These are phyloP conservation scores for Vultur gryphus DNA, from an alignment of 2,797 vertebrate genomes.

Conservation along the genomic window DNA sequence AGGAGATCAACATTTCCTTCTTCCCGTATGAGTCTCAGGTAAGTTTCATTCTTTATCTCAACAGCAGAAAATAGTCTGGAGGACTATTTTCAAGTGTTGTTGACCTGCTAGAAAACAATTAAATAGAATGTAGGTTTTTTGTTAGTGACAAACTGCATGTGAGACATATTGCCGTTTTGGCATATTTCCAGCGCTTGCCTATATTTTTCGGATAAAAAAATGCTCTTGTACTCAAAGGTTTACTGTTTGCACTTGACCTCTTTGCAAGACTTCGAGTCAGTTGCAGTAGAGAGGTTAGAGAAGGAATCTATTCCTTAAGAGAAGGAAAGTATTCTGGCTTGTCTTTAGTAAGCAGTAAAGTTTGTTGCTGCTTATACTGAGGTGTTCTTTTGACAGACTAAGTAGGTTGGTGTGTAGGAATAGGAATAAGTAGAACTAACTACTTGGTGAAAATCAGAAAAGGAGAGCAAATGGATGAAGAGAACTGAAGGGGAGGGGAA, in stretches of 20 bases:
- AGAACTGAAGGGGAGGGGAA: not conserved
- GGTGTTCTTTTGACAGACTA: not conserved
- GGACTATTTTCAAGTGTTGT: not conserved
- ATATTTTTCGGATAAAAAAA: not conserved
- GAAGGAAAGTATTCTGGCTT: not conserved
- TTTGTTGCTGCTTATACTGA: not conserved
- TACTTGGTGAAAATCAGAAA: not conserved
- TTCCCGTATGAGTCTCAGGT: slow-evolving; percentile 92
- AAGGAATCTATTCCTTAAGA: not conserved
- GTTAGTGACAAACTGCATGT: not conserved
- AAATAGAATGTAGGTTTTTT: not conserved
- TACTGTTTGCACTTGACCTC: not conserved
- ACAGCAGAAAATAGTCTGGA: not conserved
- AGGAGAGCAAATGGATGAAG: not conserved
- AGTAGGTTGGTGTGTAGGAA: not conserved
- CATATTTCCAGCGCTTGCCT: not conserved
- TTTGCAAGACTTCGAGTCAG: not conserved
- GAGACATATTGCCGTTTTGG: not conserved
- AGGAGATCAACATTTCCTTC: slow-evolving; percentile 94
- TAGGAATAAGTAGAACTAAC: not conserved
- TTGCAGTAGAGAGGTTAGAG: not conserved
- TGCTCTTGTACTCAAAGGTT: not conserved
- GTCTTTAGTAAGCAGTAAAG: not conserved
- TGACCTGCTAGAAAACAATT: not conserved
- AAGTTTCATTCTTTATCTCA: slow-evolving; percentile 31